These are phyloP conservation scores for Naja naja DNA, from an alignment of 2,113 vertebrate genomes.

Conservation along the genomic window DNA sequence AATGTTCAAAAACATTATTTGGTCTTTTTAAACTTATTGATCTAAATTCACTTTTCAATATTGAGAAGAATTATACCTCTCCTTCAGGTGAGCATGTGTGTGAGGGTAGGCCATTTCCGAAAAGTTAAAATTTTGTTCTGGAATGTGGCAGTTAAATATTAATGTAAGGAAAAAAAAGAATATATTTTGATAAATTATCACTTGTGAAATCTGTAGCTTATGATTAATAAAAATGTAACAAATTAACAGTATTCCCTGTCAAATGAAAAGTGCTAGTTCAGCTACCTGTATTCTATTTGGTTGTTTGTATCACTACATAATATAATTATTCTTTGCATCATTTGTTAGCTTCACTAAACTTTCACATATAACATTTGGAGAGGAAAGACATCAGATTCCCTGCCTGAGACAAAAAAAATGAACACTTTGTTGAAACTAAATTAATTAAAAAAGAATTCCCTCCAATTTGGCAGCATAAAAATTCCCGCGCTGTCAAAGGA, in stretches of 20 bases:
- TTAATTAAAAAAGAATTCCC: conserved; percentile 36
- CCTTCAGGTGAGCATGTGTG: not conserved
- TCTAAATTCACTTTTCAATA: not conserved
- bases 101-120: not conserved
- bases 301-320: not conserved
- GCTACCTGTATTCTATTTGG: conserved; percentile 5
- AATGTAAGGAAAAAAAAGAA: not conserved
- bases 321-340: not conserved
- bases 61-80: not conserved
- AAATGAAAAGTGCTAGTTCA: conserved; percentile 4
- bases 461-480: conserved; percentile 33
- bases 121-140: not conserved
- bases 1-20: not conserved
- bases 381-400: conserved; percentile 12
- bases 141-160: not conserved
- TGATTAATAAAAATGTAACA: conserved; percentile 15
- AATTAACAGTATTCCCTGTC: conserved; percentile 16
- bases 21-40: not conserved
- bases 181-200: not conserved
- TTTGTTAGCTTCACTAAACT: conserved; percentile 31
- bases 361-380: conserved; percentile 14
- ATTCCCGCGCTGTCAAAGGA: conserved; percentile 25
- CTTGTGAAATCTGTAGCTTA: conserved; percentile 15
- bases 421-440: conserved; percentile 19
- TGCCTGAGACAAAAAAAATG: conserved; percentile 29